Evolutionary conservation across 64 coral and sea anemone genomes (phyloP).

Genomic region (Hydrozoanthus tunicans): DNA sequence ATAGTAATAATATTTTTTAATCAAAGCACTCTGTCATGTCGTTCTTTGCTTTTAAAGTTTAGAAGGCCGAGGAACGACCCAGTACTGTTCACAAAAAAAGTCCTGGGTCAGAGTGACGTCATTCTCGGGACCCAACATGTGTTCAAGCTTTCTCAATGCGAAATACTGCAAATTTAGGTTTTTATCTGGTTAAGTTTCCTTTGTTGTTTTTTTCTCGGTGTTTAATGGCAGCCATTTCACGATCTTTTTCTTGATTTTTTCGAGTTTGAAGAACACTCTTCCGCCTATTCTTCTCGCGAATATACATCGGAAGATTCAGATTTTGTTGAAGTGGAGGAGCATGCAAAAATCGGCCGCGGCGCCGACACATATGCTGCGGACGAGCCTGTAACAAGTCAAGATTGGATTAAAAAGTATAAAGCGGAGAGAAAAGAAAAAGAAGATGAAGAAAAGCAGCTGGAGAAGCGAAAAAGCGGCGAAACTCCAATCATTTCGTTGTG

Average conservation of each 20-base stretch:
- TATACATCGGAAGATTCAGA: constrained; percentile 15
- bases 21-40: neutral
- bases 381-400: neutral
- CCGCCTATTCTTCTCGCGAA: neutral
- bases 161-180: neutral
- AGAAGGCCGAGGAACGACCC: neutral
- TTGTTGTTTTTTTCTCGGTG: neutral
- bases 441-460: constrained; percentile 35
- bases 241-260: neutral
- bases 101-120: neutral
- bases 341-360: neutral
- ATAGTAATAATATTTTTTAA: neutral
- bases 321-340: constrained; percentile 15
- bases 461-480: constrained; percentile 25
- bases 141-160: too few species aligned
- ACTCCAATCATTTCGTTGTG: constrained; percentile 8
- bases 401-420: constrained; percentile 27
- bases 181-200: neutral
- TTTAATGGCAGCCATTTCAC: constrained; percentile 10
- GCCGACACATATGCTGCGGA: neutral
- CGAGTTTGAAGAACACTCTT: neutral
- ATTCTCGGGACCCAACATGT: neutral
- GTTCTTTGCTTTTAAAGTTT: neutral
- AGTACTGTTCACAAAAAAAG: neutral
- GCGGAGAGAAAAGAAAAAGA: constrained; percentile 5